Evolutionary conservation across 2,797 vertebrate species (phyloP).

Genomic region (Astyanax mexicanus): DNA sequence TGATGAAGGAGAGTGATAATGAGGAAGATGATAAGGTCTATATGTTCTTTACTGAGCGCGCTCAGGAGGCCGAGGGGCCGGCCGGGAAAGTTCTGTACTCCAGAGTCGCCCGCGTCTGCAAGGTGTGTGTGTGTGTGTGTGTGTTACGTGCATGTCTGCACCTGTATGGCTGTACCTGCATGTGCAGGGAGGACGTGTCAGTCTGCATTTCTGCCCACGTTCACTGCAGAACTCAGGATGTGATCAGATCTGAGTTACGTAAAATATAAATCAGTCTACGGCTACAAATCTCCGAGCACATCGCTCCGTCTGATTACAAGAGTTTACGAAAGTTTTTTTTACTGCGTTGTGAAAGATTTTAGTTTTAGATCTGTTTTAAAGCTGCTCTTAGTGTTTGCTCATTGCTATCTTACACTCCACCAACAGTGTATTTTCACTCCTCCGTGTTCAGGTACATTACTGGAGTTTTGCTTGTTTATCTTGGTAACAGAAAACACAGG

Average conservation of each 20-base stretch:
- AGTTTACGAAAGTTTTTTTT: too few relatives aligned
- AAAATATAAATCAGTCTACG: neutral
- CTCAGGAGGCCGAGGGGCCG: constrained; percentile 81
- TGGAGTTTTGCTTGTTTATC: too few relatives aligned
- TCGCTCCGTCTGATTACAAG: too few relatives aligned
- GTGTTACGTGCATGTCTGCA: constrained; percentile 41
- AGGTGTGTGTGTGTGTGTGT: constrained; percentile 69
- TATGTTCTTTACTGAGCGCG: constrained; percentile 85
- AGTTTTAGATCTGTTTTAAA: too few relatives aligned
- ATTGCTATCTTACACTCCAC: too few relatives aligned
- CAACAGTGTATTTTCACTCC: too few relatives aligned
- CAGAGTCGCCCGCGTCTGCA: constrained; percentile 83
- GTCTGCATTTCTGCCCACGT: constrained; percentile 29
- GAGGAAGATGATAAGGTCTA: constrained; percentile 86
- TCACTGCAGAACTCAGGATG: constrained; percentile 4
- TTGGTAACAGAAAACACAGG: too few relatives aligned
- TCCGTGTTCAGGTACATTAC: too few relatives aligned
- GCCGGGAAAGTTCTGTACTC: constrained; percentile 83
- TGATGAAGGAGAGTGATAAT: constrained; percentile 85
- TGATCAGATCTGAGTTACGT: neutral
- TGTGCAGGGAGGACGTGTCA: constrained; percentile 36
- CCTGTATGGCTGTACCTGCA: constrained; percentile 44
- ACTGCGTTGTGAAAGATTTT: too few relatives aligned
- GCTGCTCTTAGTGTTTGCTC: too few relatives aligned
- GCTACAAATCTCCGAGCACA: neutral